Conservation (phyloP, 64 coral and sea anemone genomes). For the Porites australiensis region DNA sequence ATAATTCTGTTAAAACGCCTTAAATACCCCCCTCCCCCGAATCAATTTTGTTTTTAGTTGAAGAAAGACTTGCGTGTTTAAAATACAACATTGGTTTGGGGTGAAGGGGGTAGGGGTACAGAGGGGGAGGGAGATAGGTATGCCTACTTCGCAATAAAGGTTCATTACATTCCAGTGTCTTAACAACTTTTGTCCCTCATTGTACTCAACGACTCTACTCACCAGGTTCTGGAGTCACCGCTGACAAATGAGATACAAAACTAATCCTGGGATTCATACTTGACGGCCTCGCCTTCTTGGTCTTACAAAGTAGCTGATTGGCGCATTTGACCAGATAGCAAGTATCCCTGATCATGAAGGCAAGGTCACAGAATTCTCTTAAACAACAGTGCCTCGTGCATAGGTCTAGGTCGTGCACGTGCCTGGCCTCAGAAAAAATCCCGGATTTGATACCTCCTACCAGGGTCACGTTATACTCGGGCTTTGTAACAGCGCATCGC, state of each 20-base stretch:
- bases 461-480: slow-evolving; percentile 87
- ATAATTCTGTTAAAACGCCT: no score
- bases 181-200: no score
- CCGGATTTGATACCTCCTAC: slow-evolving; percentile 85
- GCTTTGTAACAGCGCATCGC: slow-evolving; percentile 66
- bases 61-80: no score
- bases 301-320: slow-evolving; percentile 69
- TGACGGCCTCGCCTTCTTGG: slow-evolving; percentile 80
- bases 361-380: slow-evolving; percentile 74
- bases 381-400: slow-evolving; percentile 86
- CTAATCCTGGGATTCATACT: slow-evolving; percentile 86
- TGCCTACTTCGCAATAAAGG: no score
- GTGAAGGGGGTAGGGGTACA: no score
- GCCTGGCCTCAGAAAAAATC: slow-evolving; percentile 75
- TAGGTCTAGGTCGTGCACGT: slow-evolving; percentile 71
- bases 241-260: slow-evolving; percentile 67
- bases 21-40: no score
- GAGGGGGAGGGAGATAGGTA: no score
- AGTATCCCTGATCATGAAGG: slow-evolving; percentile 92
- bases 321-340: slow-evolving; percentile 86
- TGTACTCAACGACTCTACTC: background rate
- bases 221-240: slow-evolving; percentile 34
- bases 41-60: no score
- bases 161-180: no score
- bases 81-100: no score